Evolutionary conservation across 2,888 invertebrate species (phyloP).

Genomic region (Idaea biselata): DNA sequence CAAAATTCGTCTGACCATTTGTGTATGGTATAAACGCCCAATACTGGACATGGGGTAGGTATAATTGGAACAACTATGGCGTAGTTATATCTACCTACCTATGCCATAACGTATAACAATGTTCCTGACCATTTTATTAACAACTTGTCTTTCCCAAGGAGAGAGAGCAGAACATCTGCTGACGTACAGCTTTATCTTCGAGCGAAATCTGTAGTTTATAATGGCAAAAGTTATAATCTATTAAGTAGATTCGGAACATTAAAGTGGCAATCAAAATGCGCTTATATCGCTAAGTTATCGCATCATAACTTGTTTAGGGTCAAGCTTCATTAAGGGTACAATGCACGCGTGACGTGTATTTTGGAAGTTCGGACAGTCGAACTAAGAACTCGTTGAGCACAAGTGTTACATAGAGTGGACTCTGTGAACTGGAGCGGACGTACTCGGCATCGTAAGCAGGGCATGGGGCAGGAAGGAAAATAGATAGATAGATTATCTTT

Average conservation of each 20-base stretch:
- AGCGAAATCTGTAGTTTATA: slow-evolving; percentile 56
- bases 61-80: too few relatives aligned
- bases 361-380: slow-evolving; percentile 53
- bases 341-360: slow-evolving; percentile 66
- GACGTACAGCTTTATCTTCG: slow-evolving; percentile 27
- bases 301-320: slow-evolving; percentile 54
- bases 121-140: not conserved
- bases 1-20: too few relatives aligned
- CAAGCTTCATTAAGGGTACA: slow-evolving; percentile 74
- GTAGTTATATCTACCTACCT: too few relatives aligned
- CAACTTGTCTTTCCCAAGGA: not conserved
- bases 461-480: not conserved
- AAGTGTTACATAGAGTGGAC: slow-evolving; percentile 67
- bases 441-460: slow-evolving; percentile 11
- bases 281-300: slow-evolving; percentile 72
- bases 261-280: slow-evolving; percentile 73
- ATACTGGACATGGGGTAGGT: too few relatives aligned
- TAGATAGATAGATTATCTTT: too few relatives aligned
- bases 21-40: too few relatives aligned
- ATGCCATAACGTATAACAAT: too few relatives aligned
- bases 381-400: slow-evolving; percentile 58
- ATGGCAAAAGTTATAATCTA: slow-evolving; percentile 63
- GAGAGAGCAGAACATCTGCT: slow-evolving; percentile 28
- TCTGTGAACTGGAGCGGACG: slow-evolving; percentile 34
- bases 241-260: slow-evolving; percentile 59